Evolutionary conservation across 2,888 invertebrate species (phyloP).

Genomic region (Thecocarcelia acutangulata): DNA sequence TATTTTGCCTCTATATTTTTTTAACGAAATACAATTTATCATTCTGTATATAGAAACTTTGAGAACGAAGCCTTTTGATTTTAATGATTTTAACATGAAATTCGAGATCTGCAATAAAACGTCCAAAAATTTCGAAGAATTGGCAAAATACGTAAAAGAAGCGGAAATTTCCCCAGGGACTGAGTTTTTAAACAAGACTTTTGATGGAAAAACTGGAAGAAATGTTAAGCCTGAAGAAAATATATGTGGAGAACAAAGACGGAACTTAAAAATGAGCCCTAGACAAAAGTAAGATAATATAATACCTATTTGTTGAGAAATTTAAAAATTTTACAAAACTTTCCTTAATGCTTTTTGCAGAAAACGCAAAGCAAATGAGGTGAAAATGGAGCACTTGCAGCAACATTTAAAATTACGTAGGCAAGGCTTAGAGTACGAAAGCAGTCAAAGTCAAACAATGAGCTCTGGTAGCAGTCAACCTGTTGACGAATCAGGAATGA

Average conservation of each 20-base stretch:
- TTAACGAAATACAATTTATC: too few relatives aligned
- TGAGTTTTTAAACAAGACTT: background rate
- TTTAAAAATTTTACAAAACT: too few relatives aligned
- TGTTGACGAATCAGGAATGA: conserved; percentile 13
- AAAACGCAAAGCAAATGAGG: conserved; percentile 74
- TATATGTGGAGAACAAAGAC: background rate
- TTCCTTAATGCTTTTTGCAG: conserved; percentile 70
- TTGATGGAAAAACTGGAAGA: background rate
- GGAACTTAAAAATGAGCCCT: conserved; percentile 56
- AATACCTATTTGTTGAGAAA: background rate
- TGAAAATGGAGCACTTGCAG: conserved; percentile 71
- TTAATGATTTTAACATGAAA: conserved; percentile 65
- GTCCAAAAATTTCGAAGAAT: conserved; percentile 58
- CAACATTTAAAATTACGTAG: conserved; percentile 69
- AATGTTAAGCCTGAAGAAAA: background rate
- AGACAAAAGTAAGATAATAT: conserved; percentile 64
- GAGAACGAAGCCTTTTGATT: conserved; percentile 73
- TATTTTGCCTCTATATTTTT: too few relatives aligned
- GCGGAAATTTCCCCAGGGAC: background rate
- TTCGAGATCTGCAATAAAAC: conserved; percentile 58
- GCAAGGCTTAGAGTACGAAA: conserved; percentile 73
- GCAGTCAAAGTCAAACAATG: conserved; percentile 75
- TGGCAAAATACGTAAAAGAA: conserved; percentile 63
- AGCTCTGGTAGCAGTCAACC: conserved; percentile 45
- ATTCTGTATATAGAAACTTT: conserved; percentile 76